Percentiles rank a stretch among this genome's conserved stretches.
Conservation (phyloP, 2,113 vertebrate genomes). For the Helogale parvula region DNA sequence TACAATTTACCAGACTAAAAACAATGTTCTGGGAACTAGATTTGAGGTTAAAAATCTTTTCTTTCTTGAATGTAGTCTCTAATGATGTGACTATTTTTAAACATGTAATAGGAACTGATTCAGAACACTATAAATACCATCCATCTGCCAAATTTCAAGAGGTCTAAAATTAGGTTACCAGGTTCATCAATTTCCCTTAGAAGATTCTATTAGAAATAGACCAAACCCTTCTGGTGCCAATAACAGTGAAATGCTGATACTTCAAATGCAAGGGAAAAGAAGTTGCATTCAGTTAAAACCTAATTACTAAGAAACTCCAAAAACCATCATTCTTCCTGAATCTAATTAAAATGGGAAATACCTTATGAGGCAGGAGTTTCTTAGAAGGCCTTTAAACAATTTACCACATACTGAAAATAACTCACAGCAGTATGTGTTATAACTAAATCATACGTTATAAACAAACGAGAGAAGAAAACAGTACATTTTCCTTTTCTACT, state of each 20-base stretch:
- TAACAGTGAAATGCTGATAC: not conserved
- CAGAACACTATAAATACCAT: constrained; percentile 62
- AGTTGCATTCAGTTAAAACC: not conserved
- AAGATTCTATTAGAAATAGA: constrained; percentile 49
- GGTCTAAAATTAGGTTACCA: constrained; percentile 72
- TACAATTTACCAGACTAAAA: constrained; percentile 52
- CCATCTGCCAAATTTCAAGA: constrained; percentile 60
- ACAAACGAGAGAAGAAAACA: not conserved
- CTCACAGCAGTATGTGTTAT: not conserved
- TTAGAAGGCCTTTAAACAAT: not conserved
- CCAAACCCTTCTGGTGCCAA: not conserved
- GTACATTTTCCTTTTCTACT: not conserved
- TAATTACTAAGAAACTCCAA: not conserved
- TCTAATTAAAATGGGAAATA: constrained; percentile 25
- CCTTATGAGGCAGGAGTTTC: not conserved
- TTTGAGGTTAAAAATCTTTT: constrained; percentile 45
- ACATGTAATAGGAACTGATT: constrained; percentile 67
- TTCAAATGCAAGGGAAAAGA: not conserved
- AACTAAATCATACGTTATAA: not conserved
- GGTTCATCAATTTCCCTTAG: constrained; percentile 72
- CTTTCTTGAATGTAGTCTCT: constrained; percentile 57
- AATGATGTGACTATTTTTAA: constrained; percentile 65
- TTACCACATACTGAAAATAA: not conserved
- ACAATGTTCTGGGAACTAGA: constrained; percentile 38
- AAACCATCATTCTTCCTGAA: not conserved